Conservation (phyloP, 2,797 vertebrate genomes). For the Sebastes trivittatus region DNA sequence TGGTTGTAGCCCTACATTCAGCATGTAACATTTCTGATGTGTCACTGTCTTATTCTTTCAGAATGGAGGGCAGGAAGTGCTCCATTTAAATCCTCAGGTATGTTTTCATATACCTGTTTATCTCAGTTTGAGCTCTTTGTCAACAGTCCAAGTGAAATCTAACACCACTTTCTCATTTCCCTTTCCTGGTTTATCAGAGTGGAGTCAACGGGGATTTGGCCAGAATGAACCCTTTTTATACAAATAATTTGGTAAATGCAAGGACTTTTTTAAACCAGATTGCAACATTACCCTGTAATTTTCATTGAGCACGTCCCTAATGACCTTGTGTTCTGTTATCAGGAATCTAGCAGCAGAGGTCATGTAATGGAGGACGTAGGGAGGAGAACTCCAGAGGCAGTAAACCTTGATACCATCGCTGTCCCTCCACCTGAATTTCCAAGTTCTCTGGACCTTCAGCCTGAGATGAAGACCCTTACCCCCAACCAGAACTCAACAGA, state of each 20-base stretch:
- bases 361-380: background rate
- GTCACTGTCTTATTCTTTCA: constrained; percentile 12
- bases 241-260: constrained; percentile 39
- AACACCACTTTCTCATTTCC: background rate
- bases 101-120: background rate
- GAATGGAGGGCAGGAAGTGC: background rate
- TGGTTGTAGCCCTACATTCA: background rate
- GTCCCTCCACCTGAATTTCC: constrained; percentile 28
- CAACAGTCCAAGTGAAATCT: background rate
- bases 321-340: background rate
- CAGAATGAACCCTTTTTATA: constrained; percentile 49
- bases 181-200: constrained; percentile 37
- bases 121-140: background rate
- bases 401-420: background rate
- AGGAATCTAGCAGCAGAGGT: constrained; percentile 52
- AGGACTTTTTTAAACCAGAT: background rate
- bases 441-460: constrained; percentile 11
- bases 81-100: constrained; percentile 15
- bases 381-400: background rate
- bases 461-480: background rate
- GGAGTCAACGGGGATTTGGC: background rate
- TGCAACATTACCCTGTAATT: background rate
- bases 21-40: background rate
- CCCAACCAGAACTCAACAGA: constrained; percentile 10
- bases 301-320: background rate